Evolutionary conservation across 2,797 vertebrate species (phyloP), one percentile per base, ranked within the genome.

Genomic region (Xiphophorus birchmanni): DNA sequence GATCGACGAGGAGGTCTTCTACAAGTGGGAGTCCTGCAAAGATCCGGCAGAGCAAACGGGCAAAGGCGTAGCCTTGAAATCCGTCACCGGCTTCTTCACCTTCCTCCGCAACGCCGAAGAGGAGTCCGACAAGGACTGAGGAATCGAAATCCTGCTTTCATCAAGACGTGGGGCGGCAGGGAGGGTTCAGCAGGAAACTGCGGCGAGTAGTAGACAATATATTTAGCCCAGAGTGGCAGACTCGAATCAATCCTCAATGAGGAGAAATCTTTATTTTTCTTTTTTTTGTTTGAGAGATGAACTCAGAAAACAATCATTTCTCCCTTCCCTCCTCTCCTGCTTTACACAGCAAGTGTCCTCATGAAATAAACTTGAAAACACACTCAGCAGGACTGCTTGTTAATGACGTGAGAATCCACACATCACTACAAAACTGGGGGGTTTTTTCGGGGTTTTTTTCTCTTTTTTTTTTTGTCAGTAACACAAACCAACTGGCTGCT

Each of bases 1-100:
- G 52, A 97, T 99, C 52, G 99, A 98, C 90, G 98, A 99, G 93
- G 98, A 99, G 2, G 97, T 97, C 84, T 99, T 99, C 94, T 98
- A 98, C 95, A 98, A 98, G 84, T 99, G 98, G 99, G 98, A 99
- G 93, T 96, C 96, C 73, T 98, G 99, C 96, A 99, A 98, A 95
- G 99, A 99, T 93, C 93, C 97, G 0, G 97, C 97, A 0, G 99
- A 99, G 94, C 98, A 98, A 91, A 97, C 96, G 44, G 99, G 99
- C 85, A 99, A 99, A 93, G 99, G 98, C 0, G 98, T 99, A 69
- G 99, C 99, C 79, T 96, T 99, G 79, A 99, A 99, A 88, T 99
- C 99, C 0, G 98, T 98, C 93, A 99, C 98, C 0, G 96, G 96
- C 80, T 99, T 99, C 94, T 99, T 99, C 95, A 99, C 96, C 89